Evolutionary conservation across 2,797 vertebrate genomes (phyloP).

Genomic region (Lutjanus argentimaculatus): DNA sequence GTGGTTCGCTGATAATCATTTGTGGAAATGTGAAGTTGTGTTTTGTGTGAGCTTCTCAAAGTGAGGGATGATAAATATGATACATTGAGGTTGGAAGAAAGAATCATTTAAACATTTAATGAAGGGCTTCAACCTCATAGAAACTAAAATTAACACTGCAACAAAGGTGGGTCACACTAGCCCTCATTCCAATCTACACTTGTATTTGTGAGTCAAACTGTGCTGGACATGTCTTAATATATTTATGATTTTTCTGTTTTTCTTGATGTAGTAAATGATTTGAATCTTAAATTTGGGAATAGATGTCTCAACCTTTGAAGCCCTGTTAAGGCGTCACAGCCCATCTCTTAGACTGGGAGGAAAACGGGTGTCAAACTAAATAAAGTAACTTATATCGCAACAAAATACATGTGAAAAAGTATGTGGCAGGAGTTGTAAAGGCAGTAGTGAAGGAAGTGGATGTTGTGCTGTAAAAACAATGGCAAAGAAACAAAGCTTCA

Average conservation of each 20-base stretch:
- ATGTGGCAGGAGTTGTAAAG: too few species aligned
- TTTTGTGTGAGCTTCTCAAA: neutral
- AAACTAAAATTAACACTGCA: neutral
- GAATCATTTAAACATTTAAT: neutral
- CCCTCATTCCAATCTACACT: neutral
- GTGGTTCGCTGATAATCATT: neutral
- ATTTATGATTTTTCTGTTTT: neutral
- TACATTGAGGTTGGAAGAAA: neutral
- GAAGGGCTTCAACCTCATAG: constrained; percentile 4
- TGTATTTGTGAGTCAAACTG: neutral
- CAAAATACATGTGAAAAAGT: too few species aligned
- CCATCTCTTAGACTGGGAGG: too few species aligned
- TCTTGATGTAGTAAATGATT: neutral
- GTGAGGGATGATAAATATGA: neutral
- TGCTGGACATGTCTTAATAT: neutral
- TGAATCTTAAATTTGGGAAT: neutral
- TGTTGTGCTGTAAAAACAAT: too few species aligned
- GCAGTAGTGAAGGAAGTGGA: too few species aligned
- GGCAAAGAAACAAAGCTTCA: too few species aligned
- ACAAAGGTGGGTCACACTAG: neutral
- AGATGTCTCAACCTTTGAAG: neutral
- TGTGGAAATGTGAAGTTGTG: neutral
- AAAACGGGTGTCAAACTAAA: too few species aligned
- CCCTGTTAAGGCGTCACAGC: neutral
- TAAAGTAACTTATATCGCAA: too few species aligned